phyloP scores from a whole-genome alignment of 2,797 vertebrate genomes.

The Paramormyrops hopkinsi region DNA sequence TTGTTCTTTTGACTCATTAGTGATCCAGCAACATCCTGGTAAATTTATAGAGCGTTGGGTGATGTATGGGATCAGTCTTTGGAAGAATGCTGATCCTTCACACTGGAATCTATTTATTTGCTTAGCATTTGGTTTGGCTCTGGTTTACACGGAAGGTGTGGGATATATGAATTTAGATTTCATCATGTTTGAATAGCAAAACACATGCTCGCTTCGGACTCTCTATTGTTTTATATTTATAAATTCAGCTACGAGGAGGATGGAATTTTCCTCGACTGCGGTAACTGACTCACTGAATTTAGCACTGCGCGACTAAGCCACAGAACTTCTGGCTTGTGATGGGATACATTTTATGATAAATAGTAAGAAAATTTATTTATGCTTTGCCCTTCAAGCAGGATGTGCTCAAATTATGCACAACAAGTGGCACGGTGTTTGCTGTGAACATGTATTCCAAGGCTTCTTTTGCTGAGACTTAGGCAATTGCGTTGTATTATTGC shows the following conservation, averaged over 20 bases:
- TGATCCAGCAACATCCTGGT: not conserved
- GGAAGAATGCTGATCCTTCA: not conserved
- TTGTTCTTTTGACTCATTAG: not conserved
- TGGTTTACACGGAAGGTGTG: not conserved
- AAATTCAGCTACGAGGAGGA: not conserved
- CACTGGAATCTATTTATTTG: not conserved
- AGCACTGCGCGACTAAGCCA: not conserved
- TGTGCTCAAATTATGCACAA: not conserved
- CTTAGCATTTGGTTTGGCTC: not conserved
- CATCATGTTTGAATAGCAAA: not conserved
- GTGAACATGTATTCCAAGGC: not conserved
- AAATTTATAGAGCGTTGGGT: not conserved
- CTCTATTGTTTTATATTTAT: constrained; percentile 2
- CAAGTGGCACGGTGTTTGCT: not conserved
- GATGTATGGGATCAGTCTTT: not conserved
- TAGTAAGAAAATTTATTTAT: not conserved
- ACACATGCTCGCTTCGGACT: not conserved
- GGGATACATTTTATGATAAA: not conserved
- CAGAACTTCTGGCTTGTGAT: not conserved
- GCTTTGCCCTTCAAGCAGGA: not conserved
- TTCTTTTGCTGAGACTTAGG: not conserved
- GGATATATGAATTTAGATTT: not conserved
- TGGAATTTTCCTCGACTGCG: not conserved
- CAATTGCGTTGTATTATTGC: not conserved
- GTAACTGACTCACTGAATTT: not conserved